These are phyloP conservation scores for Catocala sponsa DNA, from an alignment of 2,888 invertebrate species.

Conservation along the genomic window DNA sequence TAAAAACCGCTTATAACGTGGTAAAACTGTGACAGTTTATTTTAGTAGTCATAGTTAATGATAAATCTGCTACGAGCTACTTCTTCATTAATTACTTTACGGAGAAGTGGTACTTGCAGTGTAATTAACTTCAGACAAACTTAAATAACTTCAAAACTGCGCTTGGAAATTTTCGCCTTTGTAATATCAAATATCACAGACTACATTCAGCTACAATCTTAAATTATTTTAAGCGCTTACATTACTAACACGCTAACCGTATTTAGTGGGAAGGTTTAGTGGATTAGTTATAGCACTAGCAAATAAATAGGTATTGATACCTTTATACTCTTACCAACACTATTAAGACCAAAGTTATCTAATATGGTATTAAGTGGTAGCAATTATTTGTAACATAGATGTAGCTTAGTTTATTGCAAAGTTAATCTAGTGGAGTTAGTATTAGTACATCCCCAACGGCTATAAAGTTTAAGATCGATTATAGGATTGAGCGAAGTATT, in stretches of 20 bases:
- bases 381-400: no score
- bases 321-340: no score
- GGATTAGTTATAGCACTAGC: no score
- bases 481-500: no score
- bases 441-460: no score
- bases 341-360: no score
- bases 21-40: slow-evolving; percentile 2
- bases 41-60: slow-evolving; percentile 18
- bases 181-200: slow-evolving; percentile 20
- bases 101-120: slow-evolving; percentile 23
- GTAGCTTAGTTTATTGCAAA: no score
- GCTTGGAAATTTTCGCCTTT: slow-evolving; percentile 14
- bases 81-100: slow-evolving; percentile 26
- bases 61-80: slow-evolving; percentile 16
- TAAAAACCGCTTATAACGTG: background rate
- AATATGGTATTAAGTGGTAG: no score
- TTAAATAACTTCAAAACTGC: slow-evolving; percentile 24
- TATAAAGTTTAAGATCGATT: no score
- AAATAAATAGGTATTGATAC: no score
- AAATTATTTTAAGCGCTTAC: slow-evolving; percentile 8
- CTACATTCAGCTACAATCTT: slow-evolving; percentile 8
- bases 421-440: no score
- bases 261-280: no score
- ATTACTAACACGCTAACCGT: background rate
- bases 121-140: slow-evolving; percentile 21